Evolutionary conservation across 2,113 vertebrate genomes (phyloP).

Genomic region (Zapornia atra): DNA sequence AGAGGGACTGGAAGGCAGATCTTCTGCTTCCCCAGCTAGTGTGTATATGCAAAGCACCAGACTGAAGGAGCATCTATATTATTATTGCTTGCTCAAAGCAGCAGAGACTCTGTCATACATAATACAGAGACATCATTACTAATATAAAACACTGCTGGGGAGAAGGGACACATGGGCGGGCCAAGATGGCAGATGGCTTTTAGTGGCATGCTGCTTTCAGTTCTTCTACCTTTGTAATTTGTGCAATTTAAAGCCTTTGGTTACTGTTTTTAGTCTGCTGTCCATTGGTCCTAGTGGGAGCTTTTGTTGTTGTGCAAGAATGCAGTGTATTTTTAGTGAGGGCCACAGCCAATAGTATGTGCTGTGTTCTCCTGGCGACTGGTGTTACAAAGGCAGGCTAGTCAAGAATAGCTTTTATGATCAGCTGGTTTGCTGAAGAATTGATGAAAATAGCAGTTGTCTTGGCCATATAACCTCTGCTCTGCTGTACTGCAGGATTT

Average conservation of each 20-base stretch:
- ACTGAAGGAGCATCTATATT: slow-evolving; percentile 41
- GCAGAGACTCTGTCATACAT: slow-evolving; percentile 44
- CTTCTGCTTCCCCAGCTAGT: slow-evolving; percentile 6
- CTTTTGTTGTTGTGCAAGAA: slow-evolving; percentile 73
- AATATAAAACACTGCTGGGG: slow-evolving; percentile 67
- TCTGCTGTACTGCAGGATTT: neutral
- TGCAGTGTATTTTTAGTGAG: slow-evolving; percentile 74
- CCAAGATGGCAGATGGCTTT: slow-evolving; percentile 79
- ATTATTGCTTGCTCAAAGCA: slow-evolving; percentile 43
- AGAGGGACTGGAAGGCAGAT: slow-evolving; percentile 6
- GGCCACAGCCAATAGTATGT: slow-evolving; percentile 45
- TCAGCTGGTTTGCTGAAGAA: slow-evolving; percentile 56
- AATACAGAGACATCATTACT: slow-evolving; percentile 70
- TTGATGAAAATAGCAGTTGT: slow-evolving; percentile 49
- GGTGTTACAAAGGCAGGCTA: slow-evolving; percentile 35
- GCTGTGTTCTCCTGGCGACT: slow-evolving; percentile 41
- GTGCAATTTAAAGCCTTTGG: slow-evolving; percentile 71
- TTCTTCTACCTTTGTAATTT: slow-evolving; percentile 68
- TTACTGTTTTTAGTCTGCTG: slow-evolving; percentile 75
- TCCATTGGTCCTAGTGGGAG: slow-evolving; percentile 66
- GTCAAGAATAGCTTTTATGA: slow-evolving; percentile 38
- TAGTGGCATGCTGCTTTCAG: slow-evolving; percentile 69
- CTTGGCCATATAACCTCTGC: slow-evolving; percentile 15
- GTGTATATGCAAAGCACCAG: slow-evolving; percentile 14
- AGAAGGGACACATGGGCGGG: slow-evolving; percentile 68